Evolutionary conservation across 2,113 vertebrate genomes (phyloP).

Genomic region (Mobula hypostoma): DNA sequence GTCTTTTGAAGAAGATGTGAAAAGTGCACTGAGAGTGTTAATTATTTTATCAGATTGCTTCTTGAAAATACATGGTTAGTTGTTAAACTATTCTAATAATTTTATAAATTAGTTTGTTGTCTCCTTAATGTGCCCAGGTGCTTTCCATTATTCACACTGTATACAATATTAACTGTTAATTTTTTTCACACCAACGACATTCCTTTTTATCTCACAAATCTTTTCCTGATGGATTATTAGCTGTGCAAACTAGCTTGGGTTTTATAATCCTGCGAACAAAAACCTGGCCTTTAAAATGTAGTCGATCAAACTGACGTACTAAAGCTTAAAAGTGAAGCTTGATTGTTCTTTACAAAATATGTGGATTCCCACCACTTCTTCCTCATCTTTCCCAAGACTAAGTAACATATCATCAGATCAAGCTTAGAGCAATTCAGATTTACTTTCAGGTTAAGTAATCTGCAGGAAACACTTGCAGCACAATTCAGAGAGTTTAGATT

Average conservation of each 20-base stretch:
- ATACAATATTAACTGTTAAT: neutral
- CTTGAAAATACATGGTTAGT: neutral
- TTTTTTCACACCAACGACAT: neutral
- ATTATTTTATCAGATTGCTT: neutral
- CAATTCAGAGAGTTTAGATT: neutral
- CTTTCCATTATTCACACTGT: constrained; percentile 13
- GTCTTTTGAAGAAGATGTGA: constrained; percentile 5
- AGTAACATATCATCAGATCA: neutral
- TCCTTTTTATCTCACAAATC: neutral
- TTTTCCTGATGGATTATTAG: neutral
- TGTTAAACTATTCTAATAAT: constrained; percentile 20
- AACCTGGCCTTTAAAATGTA: neutral
- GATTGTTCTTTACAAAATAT: neutral
- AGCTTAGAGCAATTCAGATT: neutral
- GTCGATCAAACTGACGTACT: neutral
- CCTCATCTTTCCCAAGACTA: neutral
- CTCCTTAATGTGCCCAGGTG: neutral
- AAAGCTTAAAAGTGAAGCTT: neutral
- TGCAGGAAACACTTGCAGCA: too few relatives aligned
- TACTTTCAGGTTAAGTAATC: too few relatives aligned
- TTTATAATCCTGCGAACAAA: neutral
- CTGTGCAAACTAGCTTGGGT: neutral
- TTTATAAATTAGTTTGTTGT: constrained; percentile 3
- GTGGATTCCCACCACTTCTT: neutral
- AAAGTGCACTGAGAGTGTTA: neutral